A percentile compares a stretch with the other conserved stretches of the same genome.
These are phyloP conservation scores for Procavia capensis DNA, from an alignment of 2,113 vertebrate genomes.

Conservation along the genomic window DNA sequence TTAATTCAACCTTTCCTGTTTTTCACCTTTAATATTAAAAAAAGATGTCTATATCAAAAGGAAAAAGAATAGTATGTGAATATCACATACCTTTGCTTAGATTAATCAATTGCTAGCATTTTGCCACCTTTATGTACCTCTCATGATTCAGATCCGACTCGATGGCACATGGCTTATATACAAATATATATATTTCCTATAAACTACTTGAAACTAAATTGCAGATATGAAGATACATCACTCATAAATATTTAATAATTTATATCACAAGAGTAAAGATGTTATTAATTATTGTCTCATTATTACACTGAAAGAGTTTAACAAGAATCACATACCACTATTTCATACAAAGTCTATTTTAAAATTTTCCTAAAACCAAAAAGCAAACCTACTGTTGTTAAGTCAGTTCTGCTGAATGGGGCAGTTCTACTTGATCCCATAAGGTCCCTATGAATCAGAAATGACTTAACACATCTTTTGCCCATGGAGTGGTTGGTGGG, in stretches of 20 bases:
- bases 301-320: neutral
- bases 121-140: neutral
- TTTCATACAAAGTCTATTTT: neutral
- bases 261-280: neutral
- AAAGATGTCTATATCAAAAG: neutral
- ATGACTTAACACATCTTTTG: no score
- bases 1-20: neutral
- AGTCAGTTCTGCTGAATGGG: no score
- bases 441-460: no score
- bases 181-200: neutral
- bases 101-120: neutral
- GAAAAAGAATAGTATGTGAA: neutral
- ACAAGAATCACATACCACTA: neutral
- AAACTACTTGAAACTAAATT: slow-evolving; percentile 34
- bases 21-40: slow-evolving; percentile 20
- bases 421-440: no score
- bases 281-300: neutral
- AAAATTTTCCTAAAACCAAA: neutral
- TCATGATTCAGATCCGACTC: no score
- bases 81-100: neutral
- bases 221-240: neutral
- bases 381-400: no score
- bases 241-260: neutral
- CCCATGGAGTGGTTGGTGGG: no score
- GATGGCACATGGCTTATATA: no score